Base-by-base conservation (phyloP, 2,113 vertebrate genomes). In the Strigops habroptila region DNA sequence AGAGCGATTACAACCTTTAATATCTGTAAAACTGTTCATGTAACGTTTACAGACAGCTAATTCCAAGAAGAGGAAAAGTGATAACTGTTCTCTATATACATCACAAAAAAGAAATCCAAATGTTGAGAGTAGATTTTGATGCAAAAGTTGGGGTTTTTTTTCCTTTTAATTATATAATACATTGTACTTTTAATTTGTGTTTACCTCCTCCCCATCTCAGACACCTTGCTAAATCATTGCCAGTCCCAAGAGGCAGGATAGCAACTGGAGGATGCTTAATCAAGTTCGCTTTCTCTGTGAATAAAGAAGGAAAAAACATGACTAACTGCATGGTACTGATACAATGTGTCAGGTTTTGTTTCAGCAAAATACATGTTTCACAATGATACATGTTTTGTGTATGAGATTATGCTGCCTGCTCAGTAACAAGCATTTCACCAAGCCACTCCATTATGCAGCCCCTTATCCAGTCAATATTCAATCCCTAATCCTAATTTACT, bases 131-230 rank as follows among this genome's bases (percentile, higher is more conserved):
- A 74, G 33, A 55, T 8, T 41, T 87, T 25, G 41, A 75, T 41
- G 17, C 1, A 60, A 75, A 86, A 87, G 6, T 27, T 35, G 1
- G 44, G 46, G 17, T 55, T 23, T 48, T 71, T 59, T 81, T 85
- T n/a, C 4, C 14, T 51, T 89, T 62, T 37, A 86, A 79, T 63
- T 85, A 27, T 31, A 70, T 37, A 79, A 85, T 18, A 14, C 17
- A 84, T 51, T 41, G 39, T 59, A 84, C 73, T 84, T 82, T 85
- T 82, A 82, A 86, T 65, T 80, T 91, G 33, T 93, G 49, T 92
- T 98, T 99, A 99, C 99, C 99, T 99, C 99, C 99, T 97, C 99
- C 99, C 99, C 99, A 99, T 95, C 98, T 98, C 95, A 99, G 98
- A 97, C 99, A 99, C 91, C 99, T 98, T 78, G 99, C 99, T 95